Conservation (phyloP, 1,140 invertebrate genomes). For the Calosoma granatense region DNA sequence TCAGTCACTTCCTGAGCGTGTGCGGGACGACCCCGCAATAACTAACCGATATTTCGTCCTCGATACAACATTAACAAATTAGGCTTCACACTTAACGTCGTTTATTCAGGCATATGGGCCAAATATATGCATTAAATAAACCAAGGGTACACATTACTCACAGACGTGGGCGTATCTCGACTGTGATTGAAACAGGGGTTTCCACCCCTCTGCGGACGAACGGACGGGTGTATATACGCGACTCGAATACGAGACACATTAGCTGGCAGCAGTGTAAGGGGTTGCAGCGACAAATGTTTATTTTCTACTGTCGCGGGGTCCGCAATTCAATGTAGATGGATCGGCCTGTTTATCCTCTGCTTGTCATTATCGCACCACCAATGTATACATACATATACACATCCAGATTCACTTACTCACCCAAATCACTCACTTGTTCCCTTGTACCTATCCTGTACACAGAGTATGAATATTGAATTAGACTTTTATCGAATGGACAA, state of each 20-base stretch:
- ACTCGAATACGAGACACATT: slow-evolving; percentile 15
- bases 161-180: slow-evolving; percentile 20
- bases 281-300: slow-evolving; percentile 10
- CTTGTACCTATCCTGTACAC: too few species aligned
- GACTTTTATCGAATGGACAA: too few species aligned
- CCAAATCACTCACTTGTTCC: too few species aligned
- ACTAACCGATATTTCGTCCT: slow-evolving; percentile 27
- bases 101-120: slow-evolving; percentile 27
- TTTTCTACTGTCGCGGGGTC: background rate
- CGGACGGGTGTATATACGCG: slow-evolving; percentile 9
- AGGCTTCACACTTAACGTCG: slow-evolving; percentile 28
- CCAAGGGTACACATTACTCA: slow-evolving; percentile 19
- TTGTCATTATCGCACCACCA: background rate
- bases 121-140: slow-evolving; percentile 30
- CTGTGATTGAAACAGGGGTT: background rate
- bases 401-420: background rate
- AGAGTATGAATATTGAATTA: too few species aligned
- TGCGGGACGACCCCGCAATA: slow-evolving; percentile 24
- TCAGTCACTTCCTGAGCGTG: background rate
- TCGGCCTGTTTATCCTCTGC: background rate
- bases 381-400: background rate
- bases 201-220: background rate
- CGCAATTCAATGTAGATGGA: background rate
- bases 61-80: slow-evolving; percentile 30
- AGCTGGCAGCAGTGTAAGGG: slow-evolving; percentile 12